A percentile compares a stretch with the other conserved stretches of the same genome.
Conservation (phyloP, 2,113 vertebrate genomes). For the Prinia subflava region DNA sequence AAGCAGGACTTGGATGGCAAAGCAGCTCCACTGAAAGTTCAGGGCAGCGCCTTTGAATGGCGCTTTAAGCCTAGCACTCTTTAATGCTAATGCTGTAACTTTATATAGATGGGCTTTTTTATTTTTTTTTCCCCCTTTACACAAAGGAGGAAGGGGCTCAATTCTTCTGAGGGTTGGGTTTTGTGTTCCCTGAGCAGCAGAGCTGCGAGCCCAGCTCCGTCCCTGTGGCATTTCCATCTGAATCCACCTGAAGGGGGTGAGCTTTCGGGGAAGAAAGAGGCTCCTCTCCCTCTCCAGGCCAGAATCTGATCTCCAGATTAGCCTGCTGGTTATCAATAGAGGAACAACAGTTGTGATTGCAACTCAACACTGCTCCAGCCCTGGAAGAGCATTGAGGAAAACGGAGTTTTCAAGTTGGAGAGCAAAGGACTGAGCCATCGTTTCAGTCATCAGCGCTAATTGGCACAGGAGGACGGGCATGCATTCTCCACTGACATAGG, state of each 20-base stretch:
- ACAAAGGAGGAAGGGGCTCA: constrained; percentile 71
- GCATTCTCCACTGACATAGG: constrained; percentile 65
- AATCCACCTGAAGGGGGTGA: constrained; percentile 78
- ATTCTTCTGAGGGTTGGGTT: constrained; percentile 53
- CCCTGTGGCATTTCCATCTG: constrained; percentile 80
- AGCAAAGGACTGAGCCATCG: constrained; percentile 50
- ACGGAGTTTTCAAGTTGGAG: constrained; percentile 61
- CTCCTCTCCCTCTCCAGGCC: constrained; percentile 65
- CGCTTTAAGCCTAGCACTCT: constrained; percentile 59
- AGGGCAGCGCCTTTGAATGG: constrained; percentile 55
- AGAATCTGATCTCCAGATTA: constrained; percentile 76
- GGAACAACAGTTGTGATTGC: constrained; percentile 57
- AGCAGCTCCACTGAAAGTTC: constrained; percentile 24
- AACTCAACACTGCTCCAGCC: constrained; percentile 64
- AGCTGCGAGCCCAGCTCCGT: constrained; percentile 65
- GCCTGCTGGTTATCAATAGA: constrained; percentile 71
- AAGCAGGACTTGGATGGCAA: constrained; percentile 38
- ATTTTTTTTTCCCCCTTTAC: background rate
- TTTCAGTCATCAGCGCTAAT: constrained; percentile 53
- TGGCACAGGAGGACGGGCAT: constrained; percentile 59
- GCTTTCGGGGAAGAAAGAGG: constrained; percentile 73
- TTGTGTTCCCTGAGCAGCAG: constrained; percentile 66
- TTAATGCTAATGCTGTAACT: constrained; percentile 92
- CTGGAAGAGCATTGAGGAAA: constrained; percentile 14
- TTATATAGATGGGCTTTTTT: constrained; percentile 68